A percentile compares a stretch with the other conserved stretches of the same genome.
These are phyloP conservation scores for Linepithema humile DNA, from an alignment of 1,140 invertebrate genomes.

Conservation along the genomic window DNA sequence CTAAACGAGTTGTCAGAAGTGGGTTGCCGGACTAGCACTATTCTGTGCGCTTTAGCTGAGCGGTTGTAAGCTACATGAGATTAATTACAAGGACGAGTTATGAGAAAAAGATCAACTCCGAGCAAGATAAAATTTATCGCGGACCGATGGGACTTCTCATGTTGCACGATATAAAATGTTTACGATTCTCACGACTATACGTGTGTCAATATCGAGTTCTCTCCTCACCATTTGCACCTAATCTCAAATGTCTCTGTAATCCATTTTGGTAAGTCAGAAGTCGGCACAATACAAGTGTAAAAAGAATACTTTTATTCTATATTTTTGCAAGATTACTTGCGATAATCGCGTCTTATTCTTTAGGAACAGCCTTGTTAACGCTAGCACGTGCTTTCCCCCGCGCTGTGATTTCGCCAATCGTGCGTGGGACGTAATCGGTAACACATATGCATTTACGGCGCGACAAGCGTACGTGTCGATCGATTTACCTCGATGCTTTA, in stretches of 20 bases:
- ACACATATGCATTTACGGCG: not conserved
- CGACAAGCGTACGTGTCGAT: constrained; percentile 38
- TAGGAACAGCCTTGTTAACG: not conserved
- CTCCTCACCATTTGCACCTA: too few species aligned
- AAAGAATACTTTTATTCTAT: not conserved
- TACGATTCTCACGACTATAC: constrained; percentile 37
- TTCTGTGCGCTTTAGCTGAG: not conserved
- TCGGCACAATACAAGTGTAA: not conserved
- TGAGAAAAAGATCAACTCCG: constrained; percentile 9
- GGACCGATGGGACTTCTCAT: not conserved
- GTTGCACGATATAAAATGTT: constrained; percentile 1
- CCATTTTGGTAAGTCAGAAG: not conserved
- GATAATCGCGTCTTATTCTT: not conserved
- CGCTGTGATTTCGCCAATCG: not conserved
- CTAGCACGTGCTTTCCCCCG: not conserved
- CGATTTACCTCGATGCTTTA: constrained; percentile 43
- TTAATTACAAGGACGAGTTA: constrained; percentile 46
- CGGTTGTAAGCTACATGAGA: not conserved
- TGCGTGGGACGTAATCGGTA: constrained; percentile 25
- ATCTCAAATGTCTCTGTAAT: not conserved
- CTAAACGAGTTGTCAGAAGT: constrained; percentile 58
- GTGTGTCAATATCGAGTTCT: not conserved
- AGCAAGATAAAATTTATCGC: not conserved
- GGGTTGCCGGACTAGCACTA: constrained; percentile 23
- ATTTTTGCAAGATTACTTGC: not conserved